Evolutionary conservation across 2,888 invertebrate genomes (phyloP), one percentile per base, ranked within the genome.

Genomic region (Chouioia cunea): DNA sequence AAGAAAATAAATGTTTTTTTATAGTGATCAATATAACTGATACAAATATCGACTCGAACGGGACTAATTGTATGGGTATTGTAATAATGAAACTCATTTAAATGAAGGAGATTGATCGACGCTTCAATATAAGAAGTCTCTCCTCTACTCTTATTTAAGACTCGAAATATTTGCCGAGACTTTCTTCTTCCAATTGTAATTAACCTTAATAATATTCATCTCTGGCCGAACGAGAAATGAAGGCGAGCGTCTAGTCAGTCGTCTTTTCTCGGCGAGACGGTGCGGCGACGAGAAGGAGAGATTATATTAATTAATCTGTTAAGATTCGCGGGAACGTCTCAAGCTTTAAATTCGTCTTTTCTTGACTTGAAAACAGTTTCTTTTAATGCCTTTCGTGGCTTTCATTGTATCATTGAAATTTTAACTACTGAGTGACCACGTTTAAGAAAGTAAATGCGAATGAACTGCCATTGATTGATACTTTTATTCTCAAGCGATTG

Each of bases 161-260:
- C 74, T 75, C 78, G 74, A 79, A 81, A 81, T 80, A 79, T 82
- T 82, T 80, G 78, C 79, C 44, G 70, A 75, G 75, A 76, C 73
- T 76, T 76, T 78, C 77, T 76, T 67, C 72, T 74, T 76, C 75
- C 76, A 79, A 80, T 81, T 80, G 78, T 79, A 80, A 81, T 82
- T 81, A 82, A 81, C 79, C 79, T 81, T 80, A 80, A 82, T 81
- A 78, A 78, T 80, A 80, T 80, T 80, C 81, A 79, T 80, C 79
- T 73, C 65, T 69, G 74, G 65, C 52, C 75, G 65, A 65, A 70
- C 65, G 53, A 65, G 4, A 48, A 18, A 65, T 27, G 43, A 52
- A 70, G 20, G 47, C 58, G 46, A 59, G 56, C 16, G 12, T 10
- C 18, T 48, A 59, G 66, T 62, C 62, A 58, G 65, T 50, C 54